Conservation (phyloP, 2,113 vertebrate genomes). For the Tricholaema leucomelas region DNA sequence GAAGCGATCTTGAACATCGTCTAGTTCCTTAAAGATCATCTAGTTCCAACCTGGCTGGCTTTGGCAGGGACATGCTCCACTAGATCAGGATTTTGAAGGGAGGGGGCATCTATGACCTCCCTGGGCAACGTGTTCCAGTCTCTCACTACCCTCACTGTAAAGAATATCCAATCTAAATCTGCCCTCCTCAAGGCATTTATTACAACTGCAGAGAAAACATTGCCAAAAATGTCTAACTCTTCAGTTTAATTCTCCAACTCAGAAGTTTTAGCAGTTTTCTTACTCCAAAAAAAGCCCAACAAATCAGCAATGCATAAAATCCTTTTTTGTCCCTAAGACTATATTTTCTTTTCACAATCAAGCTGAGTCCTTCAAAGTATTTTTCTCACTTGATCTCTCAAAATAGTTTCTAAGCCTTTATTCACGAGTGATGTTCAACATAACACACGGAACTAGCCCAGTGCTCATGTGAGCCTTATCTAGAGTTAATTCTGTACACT, state of each 20-base stretch:
- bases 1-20: too few species aligned
- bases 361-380: conserved; percentile 70
- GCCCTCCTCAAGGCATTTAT: background rate
- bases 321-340: conserved; percentile 34
- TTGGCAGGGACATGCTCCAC: too few species aligned
- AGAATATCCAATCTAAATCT: too few species aligned
- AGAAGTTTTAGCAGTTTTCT: conserved; percentile 38
- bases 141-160: too few species aligned
- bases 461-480: background rate
- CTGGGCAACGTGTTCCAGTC: too few species aligned
- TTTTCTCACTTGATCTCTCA: conserved; percentile 61
- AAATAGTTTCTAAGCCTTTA: conserved; percentile 70
- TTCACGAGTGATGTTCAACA: conserved; percentile 28
- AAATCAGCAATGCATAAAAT: conserved; percentile 17
- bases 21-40: too few species aligned
- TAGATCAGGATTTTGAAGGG: too few species aligned
- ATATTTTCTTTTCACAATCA: conserved; percentile 64
- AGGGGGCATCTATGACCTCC: too few species aligned
- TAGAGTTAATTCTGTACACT: conserved; percentile 43
- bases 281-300: conserved; percentile 12
- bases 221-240: conserved; percentile 23
- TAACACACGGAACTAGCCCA: conserved; percentile 33
- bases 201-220: conserved; percentile 33
- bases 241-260: conserved; percentile 31
- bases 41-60: too few species aligned